Conservation (phyloP, 2,888 invertebrate genomes). For the Gari tellinella region DNA sequence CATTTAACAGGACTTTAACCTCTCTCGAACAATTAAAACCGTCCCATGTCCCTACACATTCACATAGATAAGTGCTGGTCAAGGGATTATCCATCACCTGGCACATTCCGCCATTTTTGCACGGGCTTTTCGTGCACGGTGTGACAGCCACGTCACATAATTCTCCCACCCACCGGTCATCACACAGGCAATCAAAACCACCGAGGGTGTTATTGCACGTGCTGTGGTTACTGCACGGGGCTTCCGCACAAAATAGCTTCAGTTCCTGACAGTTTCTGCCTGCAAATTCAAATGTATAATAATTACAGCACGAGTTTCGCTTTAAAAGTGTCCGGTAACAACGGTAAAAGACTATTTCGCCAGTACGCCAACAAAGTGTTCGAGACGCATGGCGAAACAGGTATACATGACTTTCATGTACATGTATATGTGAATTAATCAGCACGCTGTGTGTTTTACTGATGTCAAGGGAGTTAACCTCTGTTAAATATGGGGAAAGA, state of each 20-base stretch:
- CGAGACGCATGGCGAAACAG: too few relatives aligned
- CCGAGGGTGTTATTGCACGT: slow-evolving; percentile 42
- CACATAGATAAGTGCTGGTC: slow-evolving; percentile 25
- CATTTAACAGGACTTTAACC: slow-evolving; percentile 23
- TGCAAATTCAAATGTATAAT: slow-evolving; percentile 8
- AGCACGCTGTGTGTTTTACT: too few relatives aligned
- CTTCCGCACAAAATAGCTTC: slow-evolving; percentile 38
- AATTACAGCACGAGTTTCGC: too few relatives aligned
- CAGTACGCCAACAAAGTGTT: too few relatives aligned
- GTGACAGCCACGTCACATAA: slow-evolving; percentile 40
- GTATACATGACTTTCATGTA: too few relatives aligned
- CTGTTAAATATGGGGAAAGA: too few relatives aligned
- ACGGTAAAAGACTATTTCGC: too few relatives aligned
- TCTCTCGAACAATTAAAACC: slow-evolving; percentile 35
- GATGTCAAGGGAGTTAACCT: too few relatives aligned
- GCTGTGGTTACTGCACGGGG: slow-evolving; percentile 39
- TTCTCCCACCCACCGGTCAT: slow-evolving; percentile 40
- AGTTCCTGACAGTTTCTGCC: slow-evolving; percentile 39
- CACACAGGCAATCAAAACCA: slow-evolving; percentile 48
- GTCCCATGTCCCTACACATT: slow-evolving; percentile 47
- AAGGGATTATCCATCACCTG: slow-evolving; percentile 7
- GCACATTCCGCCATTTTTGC: slow-evolving; percentile 39
- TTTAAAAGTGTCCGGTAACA: too few relatives aligned
- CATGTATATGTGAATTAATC: too few relatives aligned
- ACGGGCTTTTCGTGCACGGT: slow-evolving; percentile 49